A percentile compares a stretch with the other conserved stretches of the same genome.
Evolutionary conservation across 2,797 vertebrate genomes (phyloP).

Genomic region (Lithobates sylvaticus): DNA sequence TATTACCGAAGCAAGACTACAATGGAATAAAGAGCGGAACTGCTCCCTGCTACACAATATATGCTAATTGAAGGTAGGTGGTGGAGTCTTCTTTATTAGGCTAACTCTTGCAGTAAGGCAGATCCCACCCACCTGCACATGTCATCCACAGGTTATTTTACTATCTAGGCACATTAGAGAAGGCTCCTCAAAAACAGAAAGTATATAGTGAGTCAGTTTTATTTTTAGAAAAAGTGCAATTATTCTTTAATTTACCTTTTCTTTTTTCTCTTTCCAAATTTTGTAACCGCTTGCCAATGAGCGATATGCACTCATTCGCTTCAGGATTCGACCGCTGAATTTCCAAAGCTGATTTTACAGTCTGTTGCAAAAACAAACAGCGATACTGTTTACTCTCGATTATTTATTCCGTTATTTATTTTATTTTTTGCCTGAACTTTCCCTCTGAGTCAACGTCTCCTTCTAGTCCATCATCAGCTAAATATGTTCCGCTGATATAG

Average conservation of each 20-base stretch:
- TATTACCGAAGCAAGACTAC: too few species aligned
- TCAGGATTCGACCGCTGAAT: background rate
- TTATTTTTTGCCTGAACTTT: constrained; percentile 36
- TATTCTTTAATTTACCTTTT: background rate
- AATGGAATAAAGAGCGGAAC: too few species aligned
- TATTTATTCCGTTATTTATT: background rate
- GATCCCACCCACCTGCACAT: background rate
- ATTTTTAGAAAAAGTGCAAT: background rate
- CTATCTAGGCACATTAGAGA: too few species aligned
- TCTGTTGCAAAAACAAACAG: constrained; percentile 5
- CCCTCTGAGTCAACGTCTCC: constrained; percentile 50
- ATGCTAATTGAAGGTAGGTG: too few species aligned
- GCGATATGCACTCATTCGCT: background rate
- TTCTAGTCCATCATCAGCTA: constrained; percentile 60
- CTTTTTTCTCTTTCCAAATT: background rate
- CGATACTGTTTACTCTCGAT: background rate
- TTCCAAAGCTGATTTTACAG: background rate
- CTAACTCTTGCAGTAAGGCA: background rate
- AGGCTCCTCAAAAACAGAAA: background rate
- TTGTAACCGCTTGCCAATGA: background rate
- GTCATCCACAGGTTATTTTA: background rate
- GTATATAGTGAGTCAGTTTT: too few species aligned
- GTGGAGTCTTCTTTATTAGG: background rate
- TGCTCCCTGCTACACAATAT: too few species aligned
- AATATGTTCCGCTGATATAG: constrained; percentile 60